Conservation (phyloP, 2,797 vertebrate genomes). For the Valencia hispanica region DNA sequence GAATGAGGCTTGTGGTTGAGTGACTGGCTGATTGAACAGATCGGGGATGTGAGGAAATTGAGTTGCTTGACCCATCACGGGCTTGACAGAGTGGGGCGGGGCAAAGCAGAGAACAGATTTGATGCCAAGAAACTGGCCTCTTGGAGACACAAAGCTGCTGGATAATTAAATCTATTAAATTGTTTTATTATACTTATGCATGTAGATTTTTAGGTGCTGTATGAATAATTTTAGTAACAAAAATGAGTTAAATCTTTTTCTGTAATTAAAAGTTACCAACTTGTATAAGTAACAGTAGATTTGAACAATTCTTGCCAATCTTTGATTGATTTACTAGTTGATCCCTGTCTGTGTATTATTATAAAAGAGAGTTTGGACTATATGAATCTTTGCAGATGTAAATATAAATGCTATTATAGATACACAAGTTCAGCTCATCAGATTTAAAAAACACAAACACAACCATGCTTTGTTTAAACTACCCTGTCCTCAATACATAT, state of each 20-base stretch:
- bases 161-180: neutral
- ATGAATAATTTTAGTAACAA: neutral
- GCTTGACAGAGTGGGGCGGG: constrained; percentile 41
- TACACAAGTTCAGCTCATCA: too few relatives aligned
- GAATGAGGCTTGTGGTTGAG: constrained; percentile 78
- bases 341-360: neutral
- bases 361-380: neutral
- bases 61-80: constrained; percentile 72
- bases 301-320: neutral
- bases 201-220: neutral
- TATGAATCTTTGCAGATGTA: neutral
- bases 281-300: neutral
- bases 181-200: neutral
- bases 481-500: neutral
- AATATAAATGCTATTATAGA: neutral
- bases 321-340: neutral
- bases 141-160: constrained; percentile 40
- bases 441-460: neutral
- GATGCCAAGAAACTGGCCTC: constrained; percentile 41
- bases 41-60: constrained; percentile 73
- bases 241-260: neutral
- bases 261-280: neutral
- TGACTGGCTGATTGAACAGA: constrained; percentile 76
- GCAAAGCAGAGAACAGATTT: constrained; percentile 31
- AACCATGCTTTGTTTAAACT: neutral